phyloP scores from a whole-genome alignment of 2,888 invertebrate species.

The Willowsia nigromaculata region DNA sequence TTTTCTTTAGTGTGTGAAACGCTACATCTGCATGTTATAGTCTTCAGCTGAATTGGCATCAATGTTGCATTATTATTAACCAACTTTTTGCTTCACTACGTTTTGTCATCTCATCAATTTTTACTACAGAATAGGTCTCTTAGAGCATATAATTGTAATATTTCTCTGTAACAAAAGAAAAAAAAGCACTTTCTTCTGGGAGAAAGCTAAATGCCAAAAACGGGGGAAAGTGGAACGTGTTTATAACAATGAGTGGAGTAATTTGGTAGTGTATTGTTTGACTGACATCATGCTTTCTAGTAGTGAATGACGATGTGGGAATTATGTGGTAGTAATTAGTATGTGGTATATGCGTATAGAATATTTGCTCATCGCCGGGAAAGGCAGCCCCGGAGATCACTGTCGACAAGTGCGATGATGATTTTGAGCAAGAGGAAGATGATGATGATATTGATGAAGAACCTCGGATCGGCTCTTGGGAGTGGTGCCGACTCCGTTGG shows the following conservation, averaged over 20 bases:
- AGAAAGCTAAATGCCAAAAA: neutral
- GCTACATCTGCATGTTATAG: no score
- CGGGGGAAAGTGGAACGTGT: neutral
- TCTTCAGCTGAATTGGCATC: no score
- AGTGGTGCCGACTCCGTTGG: slow-evolving; percentile 65
- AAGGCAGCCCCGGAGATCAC: slow-evolving; percentile 56
- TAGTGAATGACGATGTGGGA: slow-evolving; percentile 32
- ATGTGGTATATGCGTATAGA: slow-evolving; percentile 48
- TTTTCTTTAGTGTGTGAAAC: no score
- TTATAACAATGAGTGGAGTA: neutral
- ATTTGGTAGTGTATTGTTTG: neutral
- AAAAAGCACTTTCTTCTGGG: no score
- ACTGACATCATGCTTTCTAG: slow-evolving; percentile 9
- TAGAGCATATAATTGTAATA: no score
- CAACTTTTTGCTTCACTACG: no score
- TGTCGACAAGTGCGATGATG: slow-evolving; percentile 50
- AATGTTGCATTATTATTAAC: no score
- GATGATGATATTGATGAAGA: slow-evolving; percentile 60
- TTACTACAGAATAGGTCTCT: no score
- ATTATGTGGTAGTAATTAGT: neutral
- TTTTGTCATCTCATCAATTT: no score
- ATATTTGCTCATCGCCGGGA: slow-evolving; percentile 43
- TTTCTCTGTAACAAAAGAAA: no score
- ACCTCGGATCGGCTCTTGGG: slow-evolving; percentile 66
- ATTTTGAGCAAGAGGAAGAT: slow-evolving; percentile 50